These are phyloP conservation scores for Megaceryle maxima DNA, from an alignment of 2,113 vertebrate genomes.

Conservation along the genomic window DNA sequence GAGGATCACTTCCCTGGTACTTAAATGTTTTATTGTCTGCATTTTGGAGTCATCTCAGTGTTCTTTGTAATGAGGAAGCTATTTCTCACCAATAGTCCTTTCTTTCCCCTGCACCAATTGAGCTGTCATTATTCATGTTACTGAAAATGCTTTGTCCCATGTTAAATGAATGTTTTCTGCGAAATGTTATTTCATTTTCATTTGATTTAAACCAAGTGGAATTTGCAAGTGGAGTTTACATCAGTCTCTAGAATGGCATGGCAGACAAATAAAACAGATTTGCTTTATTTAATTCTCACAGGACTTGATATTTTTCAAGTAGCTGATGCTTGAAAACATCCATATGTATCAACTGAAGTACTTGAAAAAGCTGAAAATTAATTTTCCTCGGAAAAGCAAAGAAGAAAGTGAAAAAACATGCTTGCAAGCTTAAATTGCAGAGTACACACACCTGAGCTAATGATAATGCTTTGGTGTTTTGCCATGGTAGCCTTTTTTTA, in stretches of 20 bases:
- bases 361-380: constrained; percentile 47
- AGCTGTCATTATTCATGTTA: constrained; percentile 4
- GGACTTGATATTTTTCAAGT: constrained; percentile 32
- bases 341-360: constrained; percentile 40
- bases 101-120: not conserved
- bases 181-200: constrained; percentile 58
- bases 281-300: constrained; percentile 43
- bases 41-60: not conserved
- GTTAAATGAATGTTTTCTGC: constrained; percentile 33
- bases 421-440: constrained; percentile 46
- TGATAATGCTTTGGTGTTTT: constrained; percentile 53
- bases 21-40: not conserved
- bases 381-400: constrained; percentile 27
- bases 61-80: constrained; percentile 15
- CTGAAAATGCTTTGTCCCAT: not conserved
- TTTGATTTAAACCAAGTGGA: constrained; percentile 48
- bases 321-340: constrained; percentile 44
- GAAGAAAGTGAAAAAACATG: constrained; percentile 42
- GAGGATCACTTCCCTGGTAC: not conserved
- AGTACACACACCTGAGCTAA: constrained; percentile 14
- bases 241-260: constrained; percentile 22
- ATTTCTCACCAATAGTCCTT: not conserved
- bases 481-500: constrained; percentile 16
- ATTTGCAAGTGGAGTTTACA: constrained; percentile 37
- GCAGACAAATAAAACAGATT: constrained; percentile 41